phyloP scores from a whole-genome alignment of 2,888 invertebrate species.

The Habroteleia sp. region DNA sequence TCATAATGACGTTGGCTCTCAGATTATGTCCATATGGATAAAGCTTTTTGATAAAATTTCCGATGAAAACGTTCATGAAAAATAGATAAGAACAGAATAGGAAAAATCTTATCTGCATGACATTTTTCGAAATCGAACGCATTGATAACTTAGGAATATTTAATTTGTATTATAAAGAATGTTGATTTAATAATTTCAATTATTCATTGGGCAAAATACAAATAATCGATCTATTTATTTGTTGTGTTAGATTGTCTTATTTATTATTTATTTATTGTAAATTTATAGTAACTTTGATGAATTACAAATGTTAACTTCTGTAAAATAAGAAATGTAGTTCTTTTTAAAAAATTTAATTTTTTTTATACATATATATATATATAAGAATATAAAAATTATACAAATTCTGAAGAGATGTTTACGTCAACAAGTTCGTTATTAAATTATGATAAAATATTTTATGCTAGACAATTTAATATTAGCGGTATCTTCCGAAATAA shows the following conservation, averaged over 20 bases:
- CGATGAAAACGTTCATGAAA: constrained; percentile 28
- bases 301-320: no score
- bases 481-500: constrained; percentile 23
- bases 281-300: no score
- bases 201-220: no score
- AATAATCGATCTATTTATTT: no score
- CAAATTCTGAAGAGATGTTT: no score
- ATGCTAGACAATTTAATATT: constrained; percentile 21
- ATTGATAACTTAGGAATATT: constrained; percentile 1
- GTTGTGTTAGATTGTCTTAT: no score
- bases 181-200: neutral
- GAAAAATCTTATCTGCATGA: constrained; percentile 29
- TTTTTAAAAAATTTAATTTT: no score
- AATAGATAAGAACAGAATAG: constrained; percentile 23
- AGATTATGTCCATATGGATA: constrained; percentile 7
- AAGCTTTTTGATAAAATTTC: constrained; percentile 23
- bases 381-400: no score
- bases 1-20: constrained; percentile 5
- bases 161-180: constrained; percentile 14
- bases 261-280: no score
- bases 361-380: no score
- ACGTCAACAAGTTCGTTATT: no score
- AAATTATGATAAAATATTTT: constrained; percentile 28
- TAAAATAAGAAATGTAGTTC: no score
- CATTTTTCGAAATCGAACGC: constrained; percentile 20